Conservation (phyloP, 1,140 invertebrate species). For the Bradynema listronoti region DNA sequence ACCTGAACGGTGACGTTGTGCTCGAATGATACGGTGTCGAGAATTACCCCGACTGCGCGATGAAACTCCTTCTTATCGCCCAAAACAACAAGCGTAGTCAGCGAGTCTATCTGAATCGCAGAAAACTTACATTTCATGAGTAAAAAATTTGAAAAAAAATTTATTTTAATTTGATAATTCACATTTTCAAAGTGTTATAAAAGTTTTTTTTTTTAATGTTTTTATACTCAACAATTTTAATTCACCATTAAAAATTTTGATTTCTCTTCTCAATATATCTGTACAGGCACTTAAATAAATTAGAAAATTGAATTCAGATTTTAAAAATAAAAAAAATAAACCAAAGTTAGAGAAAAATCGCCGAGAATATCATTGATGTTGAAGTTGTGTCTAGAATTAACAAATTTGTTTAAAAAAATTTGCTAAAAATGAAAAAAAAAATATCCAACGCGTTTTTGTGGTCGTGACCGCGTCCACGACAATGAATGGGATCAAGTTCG, state of each 20-base stretch:
- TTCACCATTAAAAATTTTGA: too few relatives aligned
- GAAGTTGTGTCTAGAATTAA: conserved; percentile 64
- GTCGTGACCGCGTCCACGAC: conserved; percentile 64
- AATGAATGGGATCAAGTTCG: conserved; percentile 65
- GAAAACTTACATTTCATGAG: too few relatives aligned
- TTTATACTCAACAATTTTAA: too few relatives aligned
- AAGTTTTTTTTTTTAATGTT: too few relatives aligned
- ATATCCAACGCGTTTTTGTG: conserved; percentile 62
- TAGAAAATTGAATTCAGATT: too few relatives aligned
- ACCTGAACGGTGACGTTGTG: conserved; percentile 68
- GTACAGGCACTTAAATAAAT: too few relatives aligned
- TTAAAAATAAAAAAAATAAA: conserved; percentile 47
- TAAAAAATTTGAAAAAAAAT: too few relatives aligned
- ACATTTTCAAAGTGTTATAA: too few relatives aligned
- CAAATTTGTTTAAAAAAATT: not conserved
- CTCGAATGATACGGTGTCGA: conserved; percentile 66
- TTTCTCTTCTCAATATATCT: too few relatives aligned
- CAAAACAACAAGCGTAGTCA: conserved; percentile 64
- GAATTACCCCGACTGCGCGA: conserved; percentile 64
- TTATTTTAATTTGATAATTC: too few relatives aligned
- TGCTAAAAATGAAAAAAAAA: conserved; percentile 12
- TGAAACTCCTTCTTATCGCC: conserved; percentile 65
- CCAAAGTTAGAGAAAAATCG: conserved; percentile 64
- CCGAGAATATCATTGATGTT: conserved; percentile 71
- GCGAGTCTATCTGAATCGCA: conserved; percentile 61